Base-by-base conservation (phyloP, 2,888 invertebrate species). In the Drosophila meridionalis region DNA sequence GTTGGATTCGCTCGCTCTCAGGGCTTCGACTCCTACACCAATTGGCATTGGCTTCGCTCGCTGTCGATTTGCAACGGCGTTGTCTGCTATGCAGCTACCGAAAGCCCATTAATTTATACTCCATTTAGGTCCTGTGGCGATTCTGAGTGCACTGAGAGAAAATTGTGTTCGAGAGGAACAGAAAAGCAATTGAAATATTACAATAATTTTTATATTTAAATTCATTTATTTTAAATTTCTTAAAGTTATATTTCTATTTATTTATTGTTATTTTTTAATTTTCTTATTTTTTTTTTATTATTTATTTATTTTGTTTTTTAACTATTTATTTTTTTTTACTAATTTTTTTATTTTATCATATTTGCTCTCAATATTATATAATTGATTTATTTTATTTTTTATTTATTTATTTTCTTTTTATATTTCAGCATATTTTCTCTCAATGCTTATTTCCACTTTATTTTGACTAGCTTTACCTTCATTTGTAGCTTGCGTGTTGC, bases 51-150 rank as follows among this genome's bases (percentile, higher is more conserved):
- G 47, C 26, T 57, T 28, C 32, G 20, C 32, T 32, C 40, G 30
- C 34, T 48, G 57, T 58, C 38, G 67, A 67, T 67, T 67, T 48
- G 30, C 47, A 20, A 20, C 20, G 30, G 67, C 34, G 48, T 52
- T 67, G 53, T 40, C 58, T 72, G 9, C 32, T 55, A 53, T 64
- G 47, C 40, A 48, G 78, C 83, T 83, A 86, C 84, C 75, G 81
- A 74, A 85, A 71, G 58, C 55, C 58, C 76, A 87, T 82, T 73
- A 83, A 73, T 81, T 76, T 73, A 69, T 76, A 60, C 52, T 71
- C 65, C 63, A 69, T 73, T 76, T 69, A 67, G 67, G 59, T 69
- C 65, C 76, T 82, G 69, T 55, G 52, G 28, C 43, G 52, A 60
- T 68, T 57, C 38, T 58, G 74, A 47, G 8, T 45, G 47, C 80